Base-by-base conservation (phyloP, 2,888 invertebrate species). In the Dolichomitus sp. region DNA sequence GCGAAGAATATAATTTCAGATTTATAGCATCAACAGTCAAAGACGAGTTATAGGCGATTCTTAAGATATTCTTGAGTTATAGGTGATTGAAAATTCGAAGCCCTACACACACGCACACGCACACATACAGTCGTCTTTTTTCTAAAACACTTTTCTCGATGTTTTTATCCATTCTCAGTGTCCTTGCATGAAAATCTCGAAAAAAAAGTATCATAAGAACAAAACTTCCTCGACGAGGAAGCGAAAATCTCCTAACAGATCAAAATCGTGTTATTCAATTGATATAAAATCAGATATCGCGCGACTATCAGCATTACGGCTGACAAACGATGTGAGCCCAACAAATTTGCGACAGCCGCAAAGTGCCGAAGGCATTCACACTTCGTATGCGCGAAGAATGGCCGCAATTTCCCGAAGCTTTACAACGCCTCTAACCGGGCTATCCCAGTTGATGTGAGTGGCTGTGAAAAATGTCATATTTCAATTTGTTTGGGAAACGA, bases 391-490 rank as follows among this genome's bases (percentile, higher is more conserved):
- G 14, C 69, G 40, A 80, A 65, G 14, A 57, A 80, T 74, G 30
- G 61, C 45, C 27, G 54, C 75, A 75, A 80, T 81, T 70, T 72
- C 50, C 57, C 27, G 50, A 77, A 50, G 59, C 30, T 27, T 70
- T 40, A 48, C 57, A 19, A 40, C 19, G 4, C 14, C 19, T 12
- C 63, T 19, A 23, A 30, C 54, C 54, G 40, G n/a, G 2, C 12
- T 30, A 12, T 19, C 57, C 30, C n/a, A 45, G 48, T 42, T 63
- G 23, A 69, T 33, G 59, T 37, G 70, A 52, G 45, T 11, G 72
- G 40, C 75, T 66, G 30, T 65, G 81, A 78, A 74, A 74, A 78
- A 78, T 57, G 73, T 65, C 52, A 69, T 74, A 78, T 78, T 82
- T 78, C 74, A 82, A 82, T 82, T 68, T 78, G 54, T 79, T 74